Conservation (phyloP, 2,113 vertebrate genomes). For the Pogonocichla stellata region DNA sequence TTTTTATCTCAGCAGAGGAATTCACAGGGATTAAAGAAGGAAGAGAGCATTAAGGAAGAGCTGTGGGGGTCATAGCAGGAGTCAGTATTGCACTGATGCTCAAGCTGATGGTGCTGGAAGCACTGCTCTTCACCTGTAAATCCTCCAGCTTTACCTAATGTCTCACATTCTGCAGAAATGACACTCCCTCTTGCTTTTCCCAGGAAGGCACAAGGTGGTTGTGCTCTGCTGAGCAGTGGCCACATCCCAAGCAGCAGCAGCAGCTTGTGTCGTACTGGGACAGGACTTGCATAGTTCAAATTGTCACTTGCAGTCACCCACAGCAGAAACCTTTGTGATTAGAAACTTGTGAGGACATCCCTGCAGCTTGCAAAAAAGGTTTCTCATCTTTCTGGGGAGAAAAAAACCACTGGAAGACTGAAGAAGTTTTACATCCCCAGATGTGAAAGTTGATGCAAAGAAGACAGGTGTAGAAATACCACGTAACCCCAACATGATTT, state of each 20-base stretch:
- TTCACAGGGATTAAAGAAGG: neutral
- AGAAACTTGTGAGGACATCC: neutral
- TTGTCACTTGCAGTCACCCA: neutral
- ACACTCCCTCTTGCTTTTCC: neutral
- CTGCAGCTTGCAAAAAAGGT: neutral
- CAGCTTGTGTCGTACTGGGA: neutral
- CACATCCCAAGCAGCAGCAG: neutral
- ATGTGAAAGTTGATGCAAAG: neutral
- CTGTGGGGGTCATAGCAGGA: neutral
- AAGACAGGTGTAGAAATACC: neutral
- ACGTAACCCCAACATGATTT: fast-evolving
- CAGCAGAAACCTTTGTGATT: neutral
- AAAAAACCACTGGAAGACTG: neutral
- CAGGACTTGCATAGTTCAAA: neutral
- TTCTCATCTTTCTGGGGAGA: neutral
- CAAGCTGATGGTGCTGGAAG: neutral
- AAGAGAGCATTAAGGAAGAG: neutral
- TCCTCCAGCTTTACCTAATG: neutral
- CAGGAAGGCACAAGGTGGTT: neutral
- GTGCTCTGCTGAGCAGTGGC: neutral
- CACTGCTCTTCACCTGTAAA: neutral
- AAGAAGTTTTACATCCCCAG: neutral
- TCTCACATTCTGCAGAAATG: neutral
- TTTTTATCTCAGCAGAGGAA: neutral
- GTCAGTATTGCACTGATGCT: neutral